Base-by-base conservation (phyloP, 2,797 vertebrate genomes). In the Chaetophractus vellerosus region DNA sequence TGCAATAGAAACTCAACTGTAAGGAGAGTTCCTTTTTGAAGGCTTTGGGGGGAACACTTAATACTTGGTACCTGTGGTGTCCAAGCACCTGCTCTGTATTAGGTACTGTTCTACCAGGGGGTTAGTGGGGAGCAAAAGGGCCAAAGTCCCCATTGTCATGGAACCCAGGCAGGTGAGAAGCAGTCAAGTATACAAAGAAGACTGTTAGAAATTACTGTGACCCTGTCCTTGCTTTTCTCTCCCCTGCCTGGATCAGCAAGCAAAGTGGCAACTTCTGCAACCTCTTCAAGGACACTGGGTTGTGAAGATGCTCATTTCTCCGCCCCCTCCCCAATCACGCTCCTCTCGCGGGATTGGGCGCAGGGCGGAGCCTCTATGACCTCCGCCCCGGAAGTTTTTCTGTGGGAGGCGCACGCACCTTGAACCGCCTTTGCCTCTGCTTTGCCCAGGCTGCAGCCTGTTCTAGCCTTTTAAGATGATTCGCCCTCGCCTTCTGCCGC, bases 401-500 rank as follows among this genome's bases (percentile, higher is more conserved):
- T 93, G 45, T 23, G 81, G 2, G 50, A 52, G 88, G 87, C 0
- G 57, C 59, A 86, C 48, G 31, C 72, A 74, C 31, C 83, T 87
- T 81, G 76, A 82, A 90, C 92, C 93, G 87, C 93, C 79, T 94
- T 76, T 3, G 24, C 52, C 0, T 38, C 3, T 0, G 10, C 12
- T 31, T 9, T 0, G 79, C 9, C 6, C n/a, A 5, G 19, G 57
- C 91, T 3, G 57, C n/a, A 5, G 19, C 57, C 91, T 3, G 57
- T 55, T 11, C 95, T 96, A 98, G 24, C 98, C 98, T 95, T 97
- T 98, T 91, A 97, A 95, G 90, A 98, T 0, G 93, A 96, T 0
- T 93, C 97, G 24, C 38, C 69, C 6, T 71, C 69, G 45, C 0
- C 68, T 19, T 41, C 81, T 15, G 45, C 87, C 2, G 76, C 7